These are phyloP conservation scores for Gorsachius magnificus DNA, from an alignment of 2,797 vertebrate genomes.

Conservation along the genomic window DNA sequence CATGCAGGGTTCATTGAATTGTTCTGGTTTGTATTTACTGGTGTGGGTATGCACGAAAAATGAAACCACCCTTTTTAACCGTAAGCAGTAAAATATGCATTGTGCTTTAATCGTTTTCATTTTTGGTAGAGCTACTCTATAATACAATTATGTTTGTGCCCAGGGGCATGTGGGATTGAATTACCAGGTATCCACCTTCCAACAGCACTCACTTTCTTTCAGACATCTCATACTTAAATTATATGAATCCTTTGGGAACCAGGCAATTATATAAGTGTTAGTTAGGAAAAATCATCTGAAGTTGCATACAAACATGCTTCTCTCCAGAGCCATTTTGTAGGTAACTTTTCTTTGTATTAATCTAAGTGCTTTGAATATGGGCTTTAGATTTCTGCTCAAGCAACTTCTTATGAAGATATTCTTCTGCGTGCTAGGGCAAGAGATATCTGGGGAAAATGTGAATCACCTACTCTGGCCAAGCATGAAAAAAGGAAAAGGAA, in stretches of 20 bases:
- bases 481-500: background rate
- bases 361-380: background rate
- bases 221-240: background rate
- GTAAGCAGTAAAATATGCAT: background rate
- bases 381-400: background rate
- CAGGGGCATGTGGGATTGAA: background rate
- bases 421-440: background rate
- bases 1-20: background rate
- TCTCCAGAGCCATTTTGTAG: background rate
- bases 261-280: background rate
- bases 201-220: background rate
- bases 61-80: background rate
- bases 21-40: background rate
- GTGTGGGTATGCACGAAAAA: background rate
- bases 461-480: background rate
- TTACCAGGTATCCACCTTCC: background rate
- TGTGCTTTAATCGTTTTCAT: constrained; percentile 43
- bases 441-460: background rate
- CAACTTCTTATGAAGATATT: background rate
- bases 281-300: background rate
- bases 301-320: background rate
- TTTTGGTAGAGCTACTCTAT: background rate
- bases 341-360: background rate
- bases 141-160: constrained; percentile 13
- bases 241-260: background rate